Evolutionary conservation across 2,888 invertebrate species (phyloP), one percentile per base, ranked within the genome.

Genomic region (Sceliomorpha sp.): DNA sequence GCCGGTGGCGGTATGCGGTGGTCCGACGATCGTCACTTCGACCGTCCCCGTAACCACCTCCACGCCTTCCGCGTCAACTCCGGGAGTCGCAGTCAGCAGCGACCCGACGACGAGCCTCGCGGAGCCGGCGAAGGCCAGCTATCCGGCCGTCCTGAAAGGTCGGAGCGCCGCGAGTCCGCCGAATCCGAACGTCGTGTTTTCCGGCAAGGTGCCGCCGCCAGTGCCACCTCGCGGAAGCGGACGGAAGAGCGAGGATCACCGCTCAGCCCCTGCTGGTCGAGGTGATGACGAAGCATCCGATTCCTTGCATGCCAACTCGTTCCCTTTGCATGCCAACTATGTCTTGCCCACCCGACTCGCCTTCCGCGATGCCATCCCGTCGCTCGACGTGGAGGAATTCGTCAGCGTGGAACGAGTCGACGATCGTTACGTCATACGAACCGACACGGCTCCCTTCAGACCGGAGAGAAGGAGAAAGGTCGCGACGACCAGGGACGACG

Each of bases 171-270:
- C 86, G 59, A 87, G 86, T 74, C 91, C 91, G 32, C 90, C 91
- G 75, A 89, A 89, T 64, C 83, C 89, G 48, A 94, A 94, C 88
- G 91, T 93, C 55, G 81, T 86, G 14, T 84, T 87, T 27, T 86
- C 86, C 14, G 86, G 86, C 78, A 94, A 94, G 88, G 92, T 96
- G 31, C 96, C 96, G 32, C 96, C 96, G 51, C 96, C 96, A 13
- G 96, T 96, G 47, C 96, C 96, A 51, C 96, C 96, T 1, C 90
- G 96, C 79, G 95, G 95, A 58, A 81, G 80, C 58, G 62, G 51
- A 70, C 58, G 80, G 59, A 67, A 66, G 53, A 64, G 75, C 71
- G 82, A 81, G 51, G 79, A 82, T n/a, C 79, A 79, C 31, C 82
- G 78, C 7, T 76, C 79, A 34, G 69, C 74, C 40, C 71, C 82